Evolutionary conservation across 2,888 invertebrate genomes (phyloP), one percentile per base, ranked within the genome.

Genomic region (Meganola albula): DNA sequence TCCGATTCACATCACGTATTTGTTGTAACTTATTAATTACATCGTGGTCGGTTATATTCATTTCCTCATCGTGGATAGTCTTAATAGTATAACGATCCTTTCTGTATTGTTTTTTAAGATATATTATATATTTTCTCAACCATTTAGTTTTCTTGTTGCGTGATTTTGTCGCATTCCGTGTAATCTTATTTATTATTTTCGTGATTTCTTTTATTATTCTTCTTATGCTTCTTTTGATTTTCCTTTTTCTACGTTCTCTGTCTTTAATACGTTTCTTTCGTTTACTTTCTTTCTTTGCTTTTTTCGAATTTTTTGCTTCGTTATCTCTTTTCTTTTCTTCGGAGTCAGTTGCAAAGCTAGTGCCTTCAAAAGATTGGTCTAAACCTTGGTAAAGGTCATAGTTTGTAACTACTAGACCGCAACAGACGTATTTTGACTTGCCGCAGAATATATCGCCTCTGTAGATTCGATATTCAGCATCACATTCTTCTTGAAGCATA

Each of bases 331-430:
- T 49, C 2, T 18, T 27, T 0, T 1, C 2, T 2, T 24, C 34
- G 35, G 72, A 59, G 27, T 78, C 77, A 0, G 75, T 71, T 1
- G 54, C 47, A 7, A 78, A 42, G 10, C 57, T 66, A 0, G 66
- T 65, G 14, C 64, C 68, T 1, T 44, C 74, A 21, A 84, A 77
- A 0, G 85, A 83, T 0, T 63, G 47, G 28, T 83, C 83, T 29
- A 82, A 64, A 0, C 74, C 82, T 34, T 69, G 69, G 37, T 83
- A 74, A 54, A 77, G 49, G 32, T 84, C 85, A 43, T 82, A 83
- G 27, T 60, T 65, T 21, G 64, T 68, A n/a, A 68, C 34, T 21
- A 62, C 55, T 4, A 84, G 33, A 3, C 71, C 62, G 38, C 84
- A 84, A 47, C 84, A 84, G 14, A 84, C 44, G 40, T 70, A 84